Base-by-base conservation (phyloP, 2,113 vertebrate species). In the Pelmatolapia mariae region DNA sequence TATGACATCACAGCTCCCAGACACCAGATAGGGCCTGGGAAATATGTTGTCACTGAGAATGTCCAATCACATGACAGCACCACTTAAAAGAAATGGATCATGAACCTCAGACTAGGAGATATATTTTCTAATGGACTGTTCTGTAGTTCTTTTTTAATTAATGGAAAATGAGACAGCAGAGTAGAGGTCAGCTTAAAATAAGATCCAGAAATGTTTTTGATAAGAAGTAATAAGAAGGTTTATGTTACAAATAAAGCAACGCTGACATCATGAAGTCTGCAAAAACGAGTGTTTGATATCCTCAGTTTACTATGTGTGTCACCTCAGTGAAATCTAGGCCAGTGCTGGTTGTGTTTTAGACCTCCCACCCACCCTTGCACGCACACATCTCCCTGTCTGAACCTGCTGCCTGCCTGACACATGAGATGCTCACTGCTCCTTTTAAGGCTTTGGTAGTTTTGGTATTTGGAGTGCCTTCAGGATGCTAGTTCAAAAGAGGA, bases 361-460 rank as follows among this genome's bases (percentile, higher is more conserved):
- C 80, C 73, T 80, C 22, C 16, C 71, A 43, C 38, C 29, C 71
- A 66, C 45, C 81, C 12, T 43, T 8, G n/a, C 40, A 47, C 5
- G 19, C 40, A 63, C 80, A 43, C 66, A 26, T 80, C 53, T 63
- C 79, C 81, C 80, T 53, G 84, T 31, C 86, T 80, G 57, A 85
- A 85, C 54, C 92, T 86, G 82, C 61, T 31, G 80, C 83, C 56
- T 7, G 61, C 31, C 73, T 92, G 95, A 94, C 92, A 96, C 90
- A 88, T 89, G 95, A 96, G 95, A 94, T 29, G 71, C 89, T 71
- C 90, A 36, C 81, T 88, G 93, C 85, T 94, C 96, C 96, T 95
- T 97, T 97, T 97, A 97, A 95, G 97, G 96, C 91, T 76, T 83
- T 94, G 94, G 90, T 86, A 92, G 95, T 91, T 93, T 93, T 89